These are phyloP conservation scores for Nothobranchius kuhntae DNA, from an alignment of 2,113 vertebrate species.

Conservation along the genomic window DNA sequence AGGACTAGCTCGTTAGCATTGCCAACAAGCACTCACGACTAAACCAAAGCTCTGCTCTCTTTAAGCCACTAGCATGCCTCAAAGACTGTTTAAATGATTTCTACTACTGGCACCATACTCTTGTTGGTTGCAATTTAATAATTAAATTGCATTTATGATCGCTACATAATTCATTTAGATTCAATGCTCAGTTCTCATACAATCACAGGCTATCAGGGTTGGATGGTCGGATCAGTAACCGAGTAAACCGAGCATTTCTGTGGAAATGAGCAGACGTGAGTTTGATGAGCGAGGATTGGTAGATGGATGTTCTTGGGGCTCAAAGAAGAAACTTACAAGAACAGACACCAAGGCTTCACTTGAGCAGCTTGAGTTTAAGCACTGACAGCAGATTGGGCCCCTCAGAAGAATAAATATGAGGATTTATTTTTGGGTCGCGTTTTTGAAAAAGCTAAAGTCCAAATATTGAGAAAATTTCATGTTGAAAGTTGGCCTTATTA, in stretches of 20 bases:
- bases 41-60: not conserved
- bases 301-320: too few relatives aligned
- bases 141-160: not conserved
- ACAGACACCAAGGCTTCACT: too few relatives aligned
- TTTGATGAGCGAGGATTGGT: too few relatives aligned
- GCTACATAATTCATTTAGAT: not conserved
- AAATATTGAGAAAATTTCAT: too few relatives aligned
- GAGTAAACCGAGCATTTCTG: not conserved
- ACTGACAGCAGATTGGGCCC: too few relatives aligned
- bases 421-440: too few relatives aligned
- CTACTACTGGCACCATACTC: slow-evolving; percentile 2
- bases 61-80: not conserved
- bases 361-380: too few relatives aligned
- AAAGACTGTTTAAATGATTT: not conserved
- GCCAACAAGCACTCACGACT: not conserved
- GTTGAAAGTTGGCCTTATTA: too few relatives aligned
- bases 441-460: too few relatives aligned
- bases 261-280: too few relatives aligned
- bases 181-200: not conserved
- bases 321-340: too few relatives aligned
- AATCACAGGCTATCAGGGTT: not conserved
- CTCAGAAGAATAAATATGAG: too few relatives aligned
- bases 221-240: not conserved
- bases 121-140: slow-evolving; percentile 1
- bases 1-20: not conserved